Evolutionary conservation across 2,113 vertebrate genomes (phyloP), one percentile per base, ranked within the genome.

Genomic region (Bostrychus sinensis): DNA sequence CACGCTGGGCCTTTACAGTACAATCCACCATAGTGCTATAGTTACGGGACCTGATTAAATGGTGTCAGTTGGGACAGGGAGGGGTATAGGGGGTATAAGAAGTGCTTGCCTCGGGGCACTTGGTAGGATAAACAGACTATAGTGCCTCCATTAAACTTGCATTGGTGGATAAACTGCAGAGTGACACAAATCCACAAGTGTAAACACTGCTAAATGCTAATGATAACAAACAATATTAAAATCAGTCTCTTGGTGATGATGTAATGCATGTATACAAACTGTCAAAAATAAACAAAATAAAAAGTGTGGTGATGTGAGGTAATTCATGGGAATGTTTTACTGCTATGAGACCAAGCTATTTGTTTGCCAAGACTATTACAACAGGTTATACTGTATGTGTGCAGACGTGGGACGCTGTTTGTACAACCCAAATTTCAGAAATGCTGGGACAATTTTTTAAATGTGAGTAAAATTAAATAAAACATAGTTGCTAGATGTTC

Each of bases 121-220:
- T 48, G 39, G 56, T 62, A 55, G 63, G 72, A 71, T 73, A 75
- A 80, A 82, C 73, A 70, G 58, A 41, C 34, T 59, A 56, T 59
- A 56, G 57, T 70, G 73, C 48, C 70, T 69, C 72, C 81, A 71
- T 85, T 85, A 85, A 77, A 75, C n/a, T 17, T 39, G 69, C 59
- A 76, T 80, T 60, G 68, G 42, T 2, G 68, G 68, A 67, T 83
- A 72, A 85, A 80, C 76, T 75, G 71, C 70, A 57, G 54, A 65
- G 19, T 62, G 73, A 72, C 69, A 72, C 51, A 62, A 77, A 88
- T 41, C 20, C 57, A 70, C 61, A 57, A 63, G 68, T 66, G 57
- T 65, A 75, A 81, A 79, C 62, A 65, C 1, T 37, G 5, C 46
- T 12, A 14, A 13, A 16, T 59, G 38, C 62, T 42, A 61, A 26